Evolutionary conservation across 1,140 invertebrate genomes (phyloP), one percentile per base, ranked within the genome.

Genomic region (Phocides pigmalion): DNA sequence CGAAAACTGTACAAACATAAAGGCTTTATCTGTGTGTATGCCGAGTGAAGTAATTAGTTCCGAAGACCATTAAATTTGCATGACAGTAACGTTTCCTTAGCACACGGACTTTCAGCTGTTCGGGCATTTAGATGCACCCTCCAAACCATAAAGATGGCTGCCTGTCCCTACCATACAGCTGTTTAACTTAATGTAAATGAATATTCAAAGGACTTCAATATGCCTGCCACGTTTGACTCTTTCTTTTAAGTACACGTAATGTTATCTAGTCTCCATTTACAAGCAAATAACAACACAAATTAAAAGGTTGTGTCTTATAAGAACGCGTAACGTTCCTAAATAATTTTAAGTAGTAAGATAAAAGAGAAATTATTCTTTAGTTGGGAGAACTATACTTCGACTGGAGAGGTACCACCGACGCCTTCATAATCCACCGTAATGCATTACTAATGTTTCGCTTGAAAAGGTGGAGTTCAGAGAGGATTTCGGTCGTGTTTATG

Each of bases 101-200:
- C 56, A 53, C 54, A 70, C 50, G 35, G 50, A 68, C 71, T 62
- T 78, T 73, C 61, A 75, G 63, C 63, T 69, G 67, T 69, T 67
- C 16, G 64, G 58, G 72, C 72, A 83, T 84, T 87, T 67, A 77
- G 72, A 83, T 87, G 82, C 82, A 83, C 82, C 83, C 80, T 72
- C 69, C 59, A 54, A 42, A 65, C 56, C 51, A 72, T 82, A 78
- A 84, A 76, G 72, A 79, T 76, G 74, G 67, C 39, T 70, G 66
- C 42, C 63, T 64, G 67, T 65, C 54, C 54, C 41, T 62, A 61
- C 61, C 64, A 59, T 54, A 63, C 56, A 42, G 39, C 59, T 54
- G 58, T 64, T 64, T 68, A 62, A 44, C 41, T 63, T 56, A 70
- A 68, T 61, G 61, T 63, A 58, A 68, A 64, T 78, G 67, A 70